phyloP scores from a whole-genome alignment of 1,140 invertebrate species.

The Centruroides sculpturatus region DNA sequence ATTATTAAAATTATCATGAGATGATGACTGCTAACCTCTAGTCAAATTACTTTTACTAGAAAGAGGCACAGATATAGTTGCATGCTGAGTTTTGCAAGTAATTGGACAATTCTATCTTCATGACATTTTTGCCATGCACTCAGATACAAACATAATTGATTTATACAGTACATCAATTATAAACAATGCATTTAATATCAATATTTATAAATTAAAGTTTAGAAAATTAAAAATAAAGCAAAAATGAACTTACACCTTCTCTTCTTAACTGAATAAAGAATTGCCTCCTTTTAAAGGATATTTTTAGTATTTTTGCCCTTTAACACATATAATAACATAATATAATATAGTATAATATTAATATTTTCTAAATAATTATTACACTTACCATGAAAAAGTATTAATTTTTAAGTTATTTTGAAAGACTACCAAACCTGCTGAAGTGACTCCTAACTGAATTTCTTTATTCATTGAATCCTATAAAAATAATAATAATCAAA shows the following conservation, averaged over 20 bases:
- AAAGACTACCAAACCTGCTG: slow-evolving; percentile 74
- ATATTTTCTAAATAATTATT: neutral
- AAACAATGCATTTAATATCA: too few species aligned
- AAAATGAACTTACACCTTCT: slow-evolving; percentile 54
- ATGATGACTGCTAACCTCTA: too few species aligned
- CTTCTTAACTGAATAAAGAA: slow-evolving; percentile 90
- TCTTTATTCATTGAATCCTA: slow-evolving; percentile 80
- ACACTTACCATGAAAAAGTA: slow-evolving; percentile 61
- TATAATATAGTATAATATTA: slow-evolving; percentile 1
- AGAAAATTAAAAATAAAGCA: too few species aligned
- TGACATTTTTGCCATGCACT: too few species aligned
- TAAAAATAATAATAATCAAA: slow-evolving; percentile 20
- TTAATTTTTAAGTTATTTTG: slow-evolving; percentile 86
- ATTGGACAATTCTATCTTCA: too few species aligned
- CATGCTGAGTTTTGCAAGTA: too few species aligned
- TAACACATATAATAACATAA: slow-evolving; percentile 9
- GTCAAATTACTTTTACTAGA: too few species aligned
- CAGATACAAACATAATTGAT: too few species aligned
- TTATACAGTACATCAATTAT: too few species aligned
- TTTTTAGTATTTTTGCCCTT: slow-evolving; percentile 97
- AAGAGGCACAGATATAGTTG: too few species aligned
- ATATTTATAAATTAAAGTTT: too few species aligned
- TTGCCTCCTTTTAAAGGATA: slow-evolving; percentile 95
- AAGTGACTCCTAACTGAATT: slow-evolving; percentile 81
- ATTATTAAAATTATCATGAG: too few species aligned